Evolutionary conservation across 2,888 invertebrate genomes (phyloP).

Genomic region (Terebella lapidaria): DNA sequence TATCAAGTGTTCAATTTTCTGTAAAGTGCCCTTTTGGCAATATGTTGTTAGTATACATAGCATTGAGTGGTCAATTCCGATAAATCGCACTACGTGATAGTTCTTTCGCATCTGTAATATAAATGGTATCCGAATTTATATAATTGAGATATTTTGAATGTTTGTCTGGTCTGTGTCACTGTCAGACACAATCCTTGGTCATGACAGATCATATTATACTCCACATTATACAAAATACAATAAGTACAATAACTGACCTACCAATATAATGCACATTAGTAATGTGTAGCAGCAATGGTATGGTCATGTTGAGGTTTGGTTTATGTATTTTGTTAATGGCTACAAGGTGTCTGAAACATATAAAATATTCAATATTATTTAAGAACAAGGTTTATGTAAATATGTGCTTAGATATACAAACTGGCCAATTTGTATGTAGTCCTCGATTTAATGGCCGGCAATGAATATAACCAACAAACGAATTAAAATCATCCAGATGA

Average conservation of each 20-base stretch:
- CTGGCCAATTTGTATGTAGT: too few species aligned
- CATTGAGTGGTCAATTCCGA: conserved; percentile 83
- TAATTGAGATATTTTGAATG: too few species aligned
- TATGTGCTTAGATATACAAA: too few species aligned
- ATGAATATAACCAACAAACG: too few species aligned
- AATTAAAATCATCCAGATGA: too few species aligned
- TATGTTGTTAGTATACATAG: conserved; percentile 90
- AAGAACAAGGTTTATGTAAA: background rate
- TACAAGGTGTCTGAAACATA: too few species aligned
- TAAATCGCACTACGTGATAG: conserved; percentile 85
- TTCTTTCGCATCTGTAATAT: conserved; percentile 74
- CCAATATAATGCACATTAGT: conserved; percentile 89
- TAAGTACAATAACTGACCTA: too few species aligned
- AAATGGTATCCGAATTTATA: background rate
- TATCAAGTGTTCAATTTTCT: too few species aligned
- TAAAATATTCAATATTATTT: conserved; percentile 6
- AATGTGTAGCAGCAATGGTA: conserved; percentile 78
- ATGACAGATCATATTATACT: too few species aligned
- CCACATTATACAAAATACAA: too few species aligned
- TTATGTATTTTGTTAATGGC: conserved; percentile 30
- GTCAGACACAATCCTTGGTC: background rate
- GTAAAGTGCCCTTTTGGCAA: conserved; percentile 86
- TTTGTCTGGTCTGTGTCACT: too few species aligned
- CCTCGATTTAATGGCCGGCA: too few species aligned
- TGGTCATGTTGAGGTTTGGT: conserved; percentile 66